Evolutionary conservation across 2,888 invertebrate genomes (phyloP), one percentile per base, ranked within the genome.

Genomic region (Cryptocephalus moraei): DNA sequence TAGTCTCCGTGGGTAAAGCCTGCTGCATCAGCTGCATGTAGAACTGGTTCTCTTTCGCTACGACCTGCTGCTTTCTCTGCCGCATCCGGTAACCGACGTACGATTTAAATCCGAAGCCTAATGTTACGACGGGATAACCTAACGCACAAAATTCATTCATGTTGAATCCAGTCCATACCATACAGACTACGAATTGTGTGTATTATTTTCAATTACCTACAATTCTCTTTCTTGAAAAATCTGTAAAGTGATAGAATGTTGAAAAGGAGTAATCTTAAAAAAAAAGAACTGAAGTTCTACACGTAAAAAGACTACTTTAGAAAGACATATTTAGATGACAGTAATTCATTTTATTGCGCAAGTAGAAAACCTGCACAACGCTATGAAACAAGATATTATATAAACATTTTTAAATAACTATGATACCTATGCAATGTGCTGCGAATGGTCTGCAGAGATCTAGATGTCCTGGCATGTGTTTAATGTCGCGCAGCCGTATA

Each of bases 391-490:
- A 11, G 4, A 36, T 6, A 36, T 4, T 22, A 2, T 22, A 36
- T 4, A 36, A 36, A 6, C 36, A 36, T 36, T 12, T 11, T 22
- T 12, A 22, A 12, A 40, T 14, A 40, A 12, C 13, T n/a, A 13
- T n/a, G 9, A 22, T 41, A 45, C 45, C 70, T 54, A 71, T 70
- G 55, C 93, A 94, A 74, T 96, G 94, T 57, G 95, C 94, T 60
- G 95, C 95, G 73, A 96, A 92, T 58, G 95, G 95, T 70, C 93
- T 79, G 75, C 91, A 92, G 61, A 94, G 80, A 74, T 91, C 92
- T 67, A 91, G 76, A 68, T 89, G 87, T 65, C 84, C 84, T 51
- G 89, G 88, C 77, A 86, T 80, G 73, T 85, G 85, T 61, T 86
- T 84, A 64, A 87, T 76, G 71, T 86, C 87, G 67, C 85, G 80